These are phyloP conservation scores for Conistra vaccinii DNA, from an alignment of 2,888 invertebrate species.

Conservation along the genomic window DNA sequence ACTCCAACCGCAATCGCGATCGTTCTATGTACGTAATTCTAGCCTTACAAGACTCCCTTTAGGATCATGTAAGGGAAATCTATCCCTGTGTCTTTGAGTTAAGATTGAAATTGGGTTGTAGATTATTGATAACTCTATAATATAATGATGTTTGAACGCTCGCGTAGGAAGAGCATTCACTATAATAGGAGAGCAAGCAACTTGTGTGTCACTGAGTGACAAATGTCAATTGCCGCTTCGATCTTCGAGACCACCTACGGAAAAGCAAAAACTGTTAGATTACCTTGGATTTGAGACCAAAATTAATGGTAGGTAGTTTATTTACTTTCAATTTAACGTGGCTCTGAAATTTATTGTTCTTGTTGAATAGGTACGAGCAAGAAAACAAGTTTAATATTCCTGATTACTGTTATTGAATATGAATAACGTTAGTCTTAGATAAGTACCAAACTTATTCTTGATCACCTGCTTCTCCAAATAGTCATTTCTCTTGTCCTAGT, in stretches of 20 bases:
- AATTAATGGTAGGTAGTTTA: slow-evolving; percentile 25
- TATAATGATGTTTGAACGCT: slow-evolving; percentile 66
- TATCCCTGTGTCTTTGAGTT: slow-evolving; percentile 57
- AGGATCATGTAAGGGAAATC: slow-evolving; percentile 53
- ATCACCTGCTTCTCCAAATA: slow-evolving; percentile 27
- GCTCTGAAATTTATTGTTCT: slow-evolving; percentile 5
- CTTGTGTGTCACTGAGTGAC: slow-evolving; percentile 72
- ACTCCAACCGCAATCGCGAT: slow-evolving; percentile 78
- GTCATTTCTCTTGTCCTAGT: slow-evolving; percentile 22
- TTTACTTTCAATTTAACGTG: slow-evolving; percentile 34
- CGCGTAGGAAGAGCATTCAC: slow-evolving; percentile 74
- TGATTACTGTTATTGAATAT: slow-evolving; percentile 25
- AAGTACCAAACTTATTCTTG: slow-evolving; percentile 2
- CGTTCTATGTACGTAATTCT: slow-evolving; percentile 75
- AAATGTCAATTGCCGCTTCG: slow-evolving; percentile 71
- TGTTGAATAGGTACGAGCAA: slow-evolving; percentile 4
- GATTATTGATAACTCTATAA: slow-evolving; percentile 51
- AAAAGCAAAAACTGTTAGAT: slow-evolving; percentile 41
- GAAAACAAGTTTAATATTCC: slow-evolving; percentile 24
- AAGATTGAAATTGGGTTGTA: slow-evolving; percentile 63
- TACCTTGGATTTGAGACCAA: slow-evolving; percentile 35
- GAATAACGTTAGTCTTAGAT: slow-evolving; percentile 2
- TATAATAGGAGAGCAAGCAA: slow-evolving; percentile 71
- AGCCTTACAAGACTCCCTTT: slow-evolving; percentile 68
- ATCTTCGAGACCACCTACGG: slow-evolving; percentile 72